Percentiles rank a stretch among this genome's conserved stretches.
These are phyloP conservation scores for Nomada hirtipes DNA, from an alignment of 2,888 invertebrate genomes.

Conservation along the genomic window DNA sequence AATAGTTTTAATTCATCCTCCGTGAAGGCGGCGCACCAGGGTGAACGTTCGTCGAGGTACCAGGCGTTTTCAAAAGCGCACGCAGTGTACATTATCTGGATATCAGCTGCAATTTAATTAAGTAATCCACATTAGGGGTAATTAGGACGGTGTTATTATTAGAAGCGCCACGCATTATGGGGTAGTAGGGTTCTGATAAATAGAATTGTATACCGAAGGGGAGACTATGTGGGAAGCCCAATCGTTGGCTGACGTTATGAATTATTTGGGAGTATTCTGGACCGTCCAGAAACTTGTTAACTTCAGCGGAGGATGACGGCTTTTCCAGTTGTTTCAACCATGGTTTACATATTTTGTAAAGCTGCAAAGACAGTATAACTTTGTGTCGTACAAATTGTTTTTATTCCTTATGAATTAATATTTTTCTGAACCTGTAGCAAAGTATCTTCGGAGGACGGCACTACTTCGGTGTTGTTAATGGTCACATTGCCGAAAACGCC, in stretches of 20 bases:
- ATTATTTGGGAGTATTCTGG: constrained; percentile 83
- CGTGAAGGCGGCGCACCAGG: constrained; percentile 92
- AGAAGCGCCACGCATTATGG: too few relatives aligned
- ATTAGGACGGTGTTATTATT: too few relatives aligned
- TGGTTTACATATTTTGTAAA: background rate
- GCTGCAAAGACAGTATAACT: constrained; percentile 11
- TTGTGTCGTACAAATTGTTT: background rate
- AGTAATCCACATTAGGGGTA: background rate
- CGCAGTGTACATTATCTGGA: constrained; percentile 89
- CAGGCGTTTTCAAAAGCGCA: constrained; percentile 93
- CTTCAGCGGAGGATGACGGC: constrained; percentile 77
- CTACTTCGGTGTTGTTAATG: constrained; percentile 80
- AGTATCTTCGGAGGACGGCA: constrained; percentile 82
- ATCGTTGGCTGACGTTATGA: constrained; percentile 86
- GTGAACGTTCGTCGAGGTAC: constrained; percentile 87
- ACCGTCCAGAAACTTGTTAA: constrained; percentile 82
- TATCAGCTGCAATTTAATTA: constrained; percentile 74
- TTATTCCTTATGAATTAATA: background rate
- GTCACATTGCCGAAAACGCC: constrained; percentile 86
- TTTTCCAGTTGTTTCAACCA: background rate
- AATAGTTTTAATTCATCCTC: constrained; percentile 88
- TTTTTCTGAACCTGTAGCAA: constrained; percentile 78
- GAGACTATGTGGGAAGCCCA: constrained; percentile 86
- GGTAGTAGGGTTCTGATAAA: background rate
- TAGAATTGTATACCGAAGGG: constrained; percentile 15